phyloP scores from a whole-genome alignment of 2,113 vertebrate species.

The Sitta europaea region DNA sequence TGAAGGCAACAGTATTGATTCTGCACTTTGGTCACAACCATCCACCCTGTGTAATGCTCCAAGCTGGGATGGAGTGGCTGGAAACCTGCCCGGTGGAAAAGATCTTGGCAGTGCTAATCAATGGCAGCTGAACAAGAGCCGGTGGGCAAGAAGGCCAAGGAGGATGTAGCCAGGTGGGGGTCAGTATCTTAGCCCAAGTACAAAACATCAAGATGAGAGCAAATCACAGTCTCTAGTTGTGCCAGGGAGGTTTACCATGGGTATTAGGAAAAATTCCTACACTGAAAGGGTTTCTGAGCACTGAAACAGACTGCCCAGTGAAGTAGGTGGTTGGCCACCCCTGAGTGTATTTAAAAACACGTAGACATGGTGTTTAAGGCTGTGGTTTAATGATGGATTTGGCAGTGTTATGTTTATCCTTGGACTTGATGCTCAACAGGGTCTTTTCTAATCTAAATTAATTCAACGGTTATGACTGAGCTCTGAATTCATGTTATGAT shows the following conservation, averaged over 20 bases:
- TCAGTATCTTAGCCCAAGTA: not conserved
- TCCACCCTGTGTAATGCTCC: accelerated
- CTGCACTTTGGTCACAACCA: not conserved
- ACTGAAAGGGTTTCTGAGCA: not conserved
- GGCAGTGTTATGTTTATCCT: not conserved
- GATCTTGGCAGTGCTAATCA: accelerated
- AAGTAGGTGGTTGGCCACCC: not conserved
- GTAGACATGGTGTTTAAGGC: not conserved
- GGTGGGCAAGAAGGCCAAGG: not conserved
- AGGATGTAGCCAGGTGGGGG: accelerated
- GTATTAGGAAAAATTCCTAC: not conserved
- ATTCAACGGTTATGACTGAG: not conserved
- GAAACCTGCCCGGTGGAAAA: not conserved
- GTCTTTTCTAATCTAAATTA: not conserved
- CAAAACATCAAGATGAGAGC: not conserved
- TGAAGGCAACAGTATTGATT: not conserved
- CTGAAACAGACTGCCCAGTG: not conserved
- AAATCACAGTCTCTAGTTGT: not conserved
- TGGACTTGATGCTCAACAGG: accelerated
- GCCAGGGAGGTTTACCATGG: not conserved
- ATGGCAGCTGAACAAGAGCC: accelerated
- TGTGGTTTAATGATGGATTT: not conserved
- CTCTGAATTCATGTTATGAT: not conserved
- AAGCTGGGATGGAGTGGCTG: not conserved
- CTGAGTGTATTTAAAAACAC: not conserved